Evolutionary conservation across 2,113 vertebrate species (phyloP).

Genomic region (Octodon degus): DNA sequence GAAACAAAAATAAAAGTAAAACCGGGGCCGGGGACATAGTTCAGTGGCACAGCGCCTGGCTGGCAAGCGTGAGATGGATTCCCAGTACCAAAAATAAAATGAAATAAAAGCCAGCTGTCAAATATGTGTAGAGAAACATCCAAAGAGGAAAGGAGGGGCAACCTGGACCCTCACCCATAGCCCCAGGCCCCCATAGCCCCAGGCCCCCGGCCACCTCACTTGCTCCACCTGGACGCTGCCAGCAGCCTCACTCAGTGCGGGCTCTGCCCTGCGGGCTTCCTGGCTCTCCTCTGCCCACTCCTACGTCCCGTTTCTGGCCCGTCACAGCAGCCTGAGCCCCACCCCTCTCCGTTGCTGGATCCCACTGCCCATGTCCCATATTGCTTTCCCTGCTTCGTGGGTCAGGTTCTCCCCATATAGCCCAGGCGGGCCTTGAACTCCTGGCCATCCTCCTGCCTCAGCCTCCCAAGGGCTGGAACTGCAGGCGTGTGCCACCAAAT

Average conservation of each 20-base stretch:
- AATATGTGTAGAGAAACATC: constrained; percentile 40
- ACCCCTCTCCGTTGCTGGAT: neutral
- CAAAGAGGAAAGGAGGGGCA: constrained; percentile 49
- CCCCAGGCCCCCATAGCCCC: neutral
- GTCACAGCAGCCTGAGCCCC: neutral
- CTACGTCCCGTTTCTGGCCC: neutral
- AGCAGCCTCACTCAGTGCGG: neutral
- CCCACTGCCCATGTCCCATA: neutral
- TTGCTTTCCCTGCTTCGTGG: neutral
- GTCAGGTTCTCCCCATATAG: neutral
- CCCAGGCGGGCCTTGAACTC: neutral
- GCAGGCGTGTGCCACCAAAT: neutral
- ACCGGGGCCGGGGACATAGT: too few relatives aligned
- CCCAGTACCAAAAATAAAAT: neutral
- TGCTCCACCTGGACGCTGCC: neutral
- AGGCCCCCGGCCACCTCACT: neutral
- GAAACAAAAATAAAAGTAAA: neutral
- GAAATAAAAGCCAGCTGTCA: neutral
- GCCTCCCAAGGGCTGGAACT: neutral
- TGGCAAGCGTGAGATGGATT: too few relatives aligned
- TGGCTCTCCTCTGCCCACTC: neutral
- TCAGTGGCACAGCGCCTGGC: too few relatives aligned
- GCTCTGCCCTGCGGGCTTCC: neutral
- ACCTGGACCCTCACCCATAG: neutral
- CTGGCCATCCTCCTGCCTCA: neutral